Conservation (phyloP, 2,888 invertebrate species). For the Pseudococcus jackbeardsleyi region DNA sequence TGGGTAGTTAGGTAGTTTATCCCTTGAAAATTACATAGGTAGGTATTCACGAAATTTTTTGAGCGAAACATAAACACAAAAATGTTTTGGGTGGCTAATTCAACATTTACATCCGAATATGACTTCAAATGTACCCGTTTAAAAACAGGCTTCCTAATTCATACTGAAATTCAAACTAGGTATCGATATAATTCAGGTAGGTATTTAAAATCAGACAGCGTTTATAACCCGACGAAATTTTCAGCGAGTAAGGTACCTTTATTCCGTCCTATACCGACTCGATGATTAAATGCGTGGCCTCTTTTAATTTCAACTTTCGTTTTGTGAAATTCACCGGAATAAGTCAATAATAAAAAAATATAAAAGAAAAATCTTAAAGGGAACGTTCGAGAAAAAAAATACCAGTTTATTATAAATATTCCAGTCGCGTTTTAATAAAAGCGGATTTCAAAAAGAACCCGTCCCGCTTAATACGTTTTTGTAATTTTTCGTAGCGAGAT, state of each 20-base stretch:
- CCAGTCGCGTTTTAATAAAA: conserved; percentile 40
- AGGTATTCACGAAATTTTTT: too few species aligned
- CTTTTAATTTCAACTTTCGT: conserved; percentile 9
- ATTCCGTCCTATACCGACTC: not conserved
- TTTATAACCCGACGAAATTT: not conserved
- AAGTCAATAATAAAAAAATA: not conserved
- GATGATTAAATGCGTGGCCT: not conserved
- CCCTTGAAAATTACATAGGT: too few species aligned
- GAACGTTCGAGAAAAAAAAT: conserved; percentile 6
- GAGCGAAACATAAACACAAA: too few species aligned
- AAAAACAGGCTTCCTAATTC: too few species aligned
- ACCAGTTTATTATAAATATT: conserved; percentile 18
- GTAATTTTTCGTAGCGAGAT: conserved; percentile 30
- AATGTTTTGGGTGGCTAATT: too few species aligned
- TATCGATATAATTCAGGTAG: not conserved
- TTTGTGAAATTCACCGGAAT: not conserved
- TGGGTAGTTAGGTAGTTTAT: too few species aligned
- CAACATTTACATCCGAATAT: too few species aligned
- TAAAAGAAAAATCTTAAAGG: not conserved
- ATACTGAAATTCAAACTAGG: too few species aligned
- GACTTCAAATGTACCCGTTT: too few species aligned
- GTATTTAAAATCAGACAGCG: not conserved
- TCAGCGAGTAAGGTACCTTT: not conserved
- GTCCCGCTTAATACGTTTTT: conserved; percentile 23
- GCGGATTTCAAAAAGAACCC: conserved; percentile 29